Evolutionary conservation across 2,797 vertebrate genomes (phyloP).

Genomic region (Centropyge bicolor): DNA sequence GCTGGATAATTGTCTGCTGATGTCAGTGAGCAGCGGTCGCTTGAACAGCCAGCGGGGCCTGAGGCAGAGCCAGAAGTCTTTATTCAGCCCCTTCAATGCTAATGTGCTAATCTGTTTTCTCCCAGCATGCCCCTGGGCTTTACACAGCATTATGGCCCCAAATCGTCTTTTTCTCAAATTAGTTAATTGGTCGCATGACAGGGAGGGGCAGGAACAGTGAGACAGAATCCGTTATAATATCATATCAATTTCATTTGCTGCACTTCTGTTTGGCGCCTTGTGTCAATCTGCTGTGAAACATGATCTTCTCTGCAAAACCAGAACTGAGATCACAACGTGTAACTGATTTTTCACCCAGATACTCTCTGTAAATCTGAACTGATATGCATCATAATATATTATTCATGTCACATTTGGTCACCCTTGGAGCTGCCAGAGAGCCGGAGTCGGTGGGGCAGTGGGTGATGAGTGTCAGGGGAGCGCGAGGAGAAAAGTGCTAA

Average conservation of each 20-base stretch:
- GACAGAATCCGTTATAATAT: not conserved
- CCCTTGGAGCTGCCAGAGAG: constrained; percentile 26
- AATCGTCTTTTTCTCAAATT: constrained; percentile 62
- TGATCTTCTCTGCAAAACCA: not conserved
- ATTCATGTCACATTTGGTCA: constrained; percentile 38
- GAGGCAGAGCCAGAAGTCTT: constrained; percentile 58
- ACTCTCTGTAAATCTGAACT: constrained; percentile 12
- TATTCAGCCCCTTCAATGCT: constrained; percentile 67
- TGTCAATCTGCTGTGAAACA: constrained; percentile 1
- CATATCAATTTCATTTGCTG: not conserved
- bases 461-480: constrained; percentile 49
- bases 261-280: not conserved
- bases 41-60: constrained; percentile 61
- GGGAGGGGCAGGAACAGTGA: constrained; percentile 25
- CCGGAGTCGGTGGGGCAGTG: constrained; percentile 23
- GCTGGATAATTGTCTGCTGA: constrained; percentile 36
- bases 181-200: constrained; percentile 71
- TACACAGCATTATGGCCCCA: constrained; percentile 56
- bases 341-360: not conserved
- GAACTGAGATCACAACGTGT: not conserved
- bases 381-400: constrained; percentile 24
- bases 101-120: constrained; percentile 81
- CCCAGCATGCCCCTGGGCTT: constrained; percentile 52
- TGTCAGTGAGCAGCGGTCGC: constrained; percentile 48
- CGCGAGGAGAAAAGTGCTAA: constrained; percentile 67